Evolutionary conservation across 1,140 invertebrate genomes (phyloP), one percentile per base, ranked within the genome.

Genomic region (Drosophila asahinai): DNA sequence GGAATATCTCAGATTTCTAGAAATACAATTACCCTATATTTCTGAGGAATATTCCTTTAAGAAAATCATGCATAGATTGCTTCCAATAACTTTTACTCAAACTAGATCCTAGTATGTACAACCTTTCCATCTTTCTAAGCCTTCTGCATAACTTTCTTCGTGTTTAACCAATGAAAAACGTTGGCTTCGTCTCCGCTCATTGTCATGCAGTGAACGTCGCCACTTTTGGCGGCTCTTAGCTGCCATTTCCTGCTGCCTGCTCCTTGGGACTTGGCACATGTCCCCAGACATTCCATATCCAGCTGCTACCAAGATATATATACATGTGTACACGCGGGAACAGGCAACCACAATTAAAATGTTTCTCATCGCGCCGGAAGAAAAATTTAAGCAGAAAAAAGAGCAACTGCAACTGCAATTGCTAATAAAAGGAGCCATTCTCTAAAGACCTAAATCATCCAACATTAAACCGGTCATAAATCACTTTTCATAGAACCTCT

Each of bases 121-220:
- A 25, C 22, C 7, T 14, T 49, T 49, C 15, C 25, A n/a, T 8
- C 48, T 27, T 27, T 33, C 5, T 2, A 54, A 15, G 0, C 7
- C 5, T 55, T 40, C 19, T 38, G 52, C 52, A 55, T 40, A 57
- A 57, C 9, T 14, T 42, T 42, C 15, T 7, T 59, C 4, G n/a
- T 17, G 14, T 19, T 22, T 7, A 43, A 27, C 22, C 12, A 55
- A 30, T 22, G n/a, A 8, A 65, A 64, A 30, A 25, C 12, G 4
- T 43, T 30, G 38, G 43, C 17, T 64, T 42, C 22, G 19, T 33
- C 11, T 7, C 36, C 4, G 25, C 52, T 79, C 51, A 72, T 86
- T 86, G 80, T 66, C 67, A 82, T 80, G 67, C 76, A 73, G 49
- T 14, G 55, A 65, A 60, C 52, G 67, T 66, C 40, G 27, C 43